Evolutionary conservation across 2,113 vertebrate genomes (phyloP).

Genomic region (Callopanchax toddi): DNA sequence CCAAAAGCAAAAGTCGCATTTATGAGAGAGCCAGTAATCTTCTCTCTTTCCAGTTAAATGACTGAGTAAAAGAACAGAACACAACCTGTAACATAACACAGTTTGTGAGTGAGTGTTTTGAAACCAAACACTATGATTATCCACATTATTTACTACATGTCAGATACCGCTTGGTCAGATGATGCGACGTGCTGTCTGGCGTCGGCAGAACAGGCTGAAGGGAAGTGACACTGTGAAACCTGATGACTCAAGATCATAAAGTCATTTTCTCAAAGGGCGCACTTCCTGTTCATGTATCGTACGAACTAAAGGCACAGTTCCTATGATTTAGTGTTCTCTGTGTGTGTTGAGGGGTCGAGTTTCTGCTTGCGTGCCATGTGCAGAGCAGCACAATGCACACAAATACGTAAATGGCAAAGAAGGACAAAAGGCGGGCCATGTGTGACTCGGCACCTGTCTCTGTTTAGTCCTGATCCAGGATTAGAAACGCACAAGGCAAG

Average conservation of each 20-base stretch:
- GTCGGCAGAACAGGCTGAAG: background rate
- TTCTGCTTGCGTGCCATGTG: no score
- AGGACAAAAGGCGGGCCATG: slow-evolving; percentile 48
- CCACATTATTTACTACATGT: background rate
- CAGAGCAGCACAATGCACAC: slow-evolving; percentile 7
- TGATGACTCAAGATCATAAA: slow-evolving; percentile 54
- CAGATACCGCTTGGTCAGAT: no score
- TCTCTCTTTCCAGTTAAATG: no score
- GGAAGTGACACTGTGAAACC: slow-evolving; percentile 35
- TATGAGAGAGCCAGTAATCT: no score
- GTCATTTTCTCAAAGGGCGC: slow-evolving; percentile 27
- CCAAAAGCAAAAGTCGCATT: no score
- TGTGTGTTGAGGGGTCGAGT: background rate
- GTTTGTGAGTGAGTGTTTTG: background rate
- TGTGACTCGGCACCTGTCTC: slow-evolving; percentile 61
- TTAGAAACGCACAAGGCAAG: slow-evolving; percentile 49
- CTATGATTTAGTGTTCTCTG: background rate
- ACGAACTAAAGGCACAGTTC: background rate
- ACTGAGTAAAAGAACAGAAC: no score
- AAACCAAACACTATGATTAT: slow-evolving; percentile 4
- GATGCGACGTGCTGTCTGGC: no score
- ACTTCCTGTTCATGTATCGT: slow-evolving; percentile 58
- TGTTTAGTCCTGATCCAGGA: slow-evolving; percentile 58
- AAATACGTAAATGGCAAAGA: slow-evolving; percentile 51
- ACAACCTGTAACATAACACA: no score